phyloP scores from a whole-genome alignment of 2,113 vertebrate genomes.

The Zingel zingel region DNA sequence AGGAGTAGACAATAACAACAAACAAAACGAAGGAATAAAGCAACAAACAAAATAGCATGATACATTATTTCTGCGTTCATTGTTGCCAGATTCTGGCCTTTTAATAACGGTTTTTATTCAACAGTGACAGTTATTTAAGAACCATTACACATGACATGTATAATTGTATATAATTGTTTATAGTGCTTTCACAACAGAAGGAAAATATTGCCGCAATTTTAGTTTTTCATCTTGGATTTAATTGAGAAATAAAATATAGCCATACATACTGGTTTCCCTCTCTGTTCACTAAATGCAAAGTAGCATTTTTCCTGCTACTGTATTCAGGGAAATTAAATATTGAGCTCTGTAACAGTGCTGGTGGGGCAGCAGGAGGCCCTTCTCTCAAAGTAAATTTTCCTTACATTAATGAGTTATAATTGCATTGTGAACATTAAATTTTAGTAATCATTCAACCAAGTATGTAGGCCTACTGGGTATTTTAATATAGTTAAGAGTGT shows the following conservation, averaged over 20 bases:
- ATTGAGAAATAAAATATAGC: not conserved
- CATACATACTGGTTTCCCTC: no score
- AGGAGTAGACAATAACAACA: no score
- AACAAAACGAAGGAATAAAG: no score
- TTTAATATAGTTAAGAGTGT: no score
- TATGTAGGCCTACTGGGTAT: no score
- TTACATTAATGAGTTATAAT: no score
- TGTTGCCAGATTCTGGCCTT: not conserved
- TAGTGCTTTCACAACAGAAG: not conserved
- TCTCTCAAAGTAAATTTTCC: not conserved
- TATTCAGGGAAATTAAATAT: no score
- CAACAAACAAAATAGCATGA: not conserved
- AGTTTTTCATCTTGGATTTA: not conserved
- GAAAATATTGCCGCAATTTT: not conserved
- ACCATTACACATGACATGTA: not conserved
- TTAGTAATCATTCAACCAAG: no score
- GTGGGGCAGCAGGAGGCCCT: slow-evolving; percentile 33
- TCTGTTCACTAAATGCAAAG: not conserved
- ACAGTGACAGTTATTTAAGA: not conserved
- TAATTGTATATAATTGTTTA: no score
- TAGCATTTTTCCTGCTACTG: not conserved
- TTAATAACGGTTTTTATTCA: not conserved
- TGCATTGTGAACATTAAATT: no score
- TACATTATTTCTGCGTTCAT: not conserved
- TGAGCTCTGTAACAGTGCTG: not conserved